Percentiles rank a stretch among this genome's conserved stretches.
Evolutionary conservation across 2,113 vertebrate genomes (phyloP).

Genomic region (Bubo scandiacus): DNA sequence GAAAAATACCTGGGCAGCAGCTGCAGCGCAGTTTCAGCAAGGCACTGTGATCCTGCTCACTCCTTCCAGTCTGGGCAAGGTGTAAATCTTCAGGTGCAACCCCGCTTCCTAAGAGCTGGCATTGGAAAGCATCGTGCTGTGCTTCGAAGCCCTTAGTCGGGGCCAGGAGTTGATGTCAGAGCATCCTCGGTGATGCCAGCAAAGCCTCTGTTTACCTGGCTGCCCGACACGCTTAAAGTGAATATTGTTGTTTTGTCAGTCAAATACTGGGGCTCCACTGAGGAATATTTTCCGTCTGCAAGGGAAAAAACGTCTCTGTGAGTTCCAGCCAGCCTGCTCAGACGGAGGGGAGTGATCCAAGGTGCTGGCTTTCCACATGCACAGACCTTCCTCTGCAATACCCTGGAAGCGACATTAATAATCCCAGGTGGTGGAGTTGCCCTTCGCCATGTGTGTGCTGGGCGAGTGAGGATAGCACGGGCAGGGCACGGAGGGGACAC

Average conservation of each 20-base stretch:
- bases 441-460: not conserved
- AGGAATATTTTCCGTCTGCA: constrained; percentile 66
- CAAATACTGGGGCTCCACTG: constrained; percentile 50
- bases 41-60: not conserved
- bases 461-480: not conserved
- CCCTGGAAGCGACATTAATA: not conserved
- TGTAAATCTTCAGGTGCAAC: constrained; percentile 16
- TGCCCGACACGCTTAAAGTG: constrained; percentile 27
- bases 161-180: not conserved
- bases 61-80: not conserved
- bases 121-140: not conserved
- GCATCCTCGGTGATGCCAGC: not conserved
- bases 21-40: not conserved
- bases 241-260: constrained; percentile 51
- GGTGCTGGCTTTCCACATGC: not conserved
- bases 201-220: constrained; percentile 49
- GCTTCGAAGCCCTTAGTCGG: not conserved
- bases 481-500: not conserved
- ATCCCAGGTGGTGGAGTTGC: not conserved
- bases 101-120: not conserved
- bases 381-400: not conserved
- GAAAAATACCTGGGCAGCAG: not conserved
- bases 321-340: constrained; percentile 34
- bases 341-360: not conserved
- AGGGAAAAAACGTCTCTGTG: constrained; percentile 23